Percentiles rank a stretch among this genome's conserved stretches.
These are phyloP conservation scores for Lophius americanus DNA, from an alignment of 2,797 vertebrate genomes.

Conservation along the genomic window DNA sequence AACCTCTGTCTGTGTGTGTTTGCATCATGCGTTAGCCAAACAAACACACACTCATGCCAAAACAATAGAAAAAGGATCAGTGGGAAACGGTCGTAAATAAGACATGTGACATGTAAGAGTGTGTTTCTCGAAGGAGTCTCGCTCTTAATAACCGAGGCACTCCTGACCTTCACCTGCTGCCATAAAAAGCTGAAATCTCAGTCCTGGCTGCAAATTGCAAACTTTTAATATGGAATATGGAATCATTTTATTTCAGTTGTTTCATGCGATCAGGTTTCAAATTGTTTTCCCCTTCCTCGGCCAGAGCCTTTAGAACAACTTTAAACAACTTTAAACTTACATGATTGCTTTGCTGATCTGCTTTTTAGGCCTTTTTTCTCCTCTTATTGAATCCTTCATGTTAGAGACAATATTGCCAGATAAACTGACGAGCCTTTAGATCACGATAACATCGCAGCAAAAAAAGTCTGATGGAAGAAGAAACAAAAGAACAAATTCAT, in stretches of 20 bases:
- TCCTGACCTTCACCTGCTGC: conserved; percentile 36
- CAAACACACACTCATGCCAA: not conserved
- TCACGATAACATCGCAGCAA: not conserved
- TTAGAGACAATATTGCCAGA: too few relatives aligned
- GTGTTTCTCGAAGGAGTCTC: conserved; percentile 3
- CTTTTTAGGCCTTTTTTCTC: too few relatives aligned
- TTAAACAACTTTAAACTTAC: too few relatives aligned
- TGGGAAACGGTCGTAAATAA: conserved; percentile 34
- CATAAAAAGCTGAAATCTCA: not conserved
- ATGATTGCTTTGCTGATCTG: too few relatives aligned
- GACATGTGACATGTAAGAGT: conserved; percentile 6
- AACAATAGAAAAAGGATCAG: too few relatives aligned
- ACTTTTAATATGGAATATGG: not conserved
- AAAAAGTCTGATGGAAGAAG: not conserved
- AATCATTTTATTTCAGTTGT: conserved; percentile 2
- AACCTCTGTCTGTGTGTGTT: not conserved
- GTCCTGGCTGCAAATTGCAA: not conserved
- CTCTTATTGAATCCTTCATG: too few relatives aligned
- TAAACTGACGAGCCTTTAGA: not conserved
- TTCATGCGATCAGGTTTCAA: not conserved
- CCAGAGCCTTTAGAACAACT: too few relatives aligned
- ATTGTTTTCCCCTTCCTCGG: not conserved
- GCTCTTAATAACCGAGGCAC: conserved; percentile 13
- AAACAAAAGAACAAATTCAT: not conserved
- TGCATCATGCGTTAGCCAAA: not conserved